These are phyloP conservation scores for Apotomis capreana DNA, from an alignment of 2,888 invertebrate genomes.

Conservation along the genomic window DNA sequence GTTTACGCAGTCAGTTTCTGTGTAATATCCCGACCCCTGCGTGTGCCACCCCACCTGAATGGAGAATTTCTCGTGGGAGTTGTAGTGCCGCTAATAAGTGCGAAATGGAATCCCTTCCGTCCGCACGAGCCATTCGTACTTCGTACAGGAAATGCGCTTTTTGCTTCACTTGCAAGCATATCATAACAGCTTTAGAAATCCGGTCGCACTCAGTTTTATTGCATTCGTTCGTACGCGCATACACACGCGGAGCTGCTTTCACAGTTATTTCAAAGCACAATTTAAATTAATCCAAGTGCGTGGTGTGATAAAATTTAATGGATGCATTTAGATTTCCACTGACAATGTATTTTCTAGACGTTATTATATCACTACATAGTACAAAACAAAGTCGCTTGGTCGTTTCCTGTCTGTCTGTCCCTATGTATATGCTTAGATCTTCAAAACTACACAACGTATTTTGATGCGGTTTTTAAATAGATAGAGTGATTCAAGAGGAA, in stretches of 20 bases:
- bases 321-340: constrained; percentile 32
- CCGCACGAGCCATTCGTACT: constrained; percentile 45
- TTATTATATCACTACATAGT: neutral
- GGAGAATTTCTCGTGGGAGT: constrained; percentile 74
- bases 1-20: constrained; percentile 43
- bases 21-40: constrained; percentile 64
- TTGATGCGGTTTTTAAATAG: too few species aligned
- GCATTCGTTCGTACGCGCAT: constrained; percentile 43
- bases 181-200: constrained; percentile 50
- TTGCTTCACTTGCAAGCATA: constrained; percentile 45
- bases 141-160: constrained; percentile 53
- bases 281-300: constrained; percentile 44
- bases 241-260: constrained; percentile 47
- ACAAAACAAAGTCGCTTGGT: too few species aligned
- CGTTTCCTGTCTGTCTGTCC: too few species aligned
- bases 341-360: constrained; percentile 2
- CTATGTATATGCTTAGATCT: too few species aligned
- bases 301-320: constrained; percentile 34
- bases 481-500: too few species aligned
- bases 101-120: constrained; percentile 58
- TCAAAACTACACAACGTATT: too few species aligned
- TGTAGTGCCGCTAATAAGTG: constrained; percentile 67
- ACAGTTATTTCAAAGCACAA: constrained; percentile 47
- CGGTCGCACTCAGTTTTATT: constrained; percentile 46
- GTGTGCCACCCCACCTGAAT: constrained; percentile 66